Conservation (phyloP, 2,888 invertebrate genomes). For the Dolichomitus sp. region DNA sequence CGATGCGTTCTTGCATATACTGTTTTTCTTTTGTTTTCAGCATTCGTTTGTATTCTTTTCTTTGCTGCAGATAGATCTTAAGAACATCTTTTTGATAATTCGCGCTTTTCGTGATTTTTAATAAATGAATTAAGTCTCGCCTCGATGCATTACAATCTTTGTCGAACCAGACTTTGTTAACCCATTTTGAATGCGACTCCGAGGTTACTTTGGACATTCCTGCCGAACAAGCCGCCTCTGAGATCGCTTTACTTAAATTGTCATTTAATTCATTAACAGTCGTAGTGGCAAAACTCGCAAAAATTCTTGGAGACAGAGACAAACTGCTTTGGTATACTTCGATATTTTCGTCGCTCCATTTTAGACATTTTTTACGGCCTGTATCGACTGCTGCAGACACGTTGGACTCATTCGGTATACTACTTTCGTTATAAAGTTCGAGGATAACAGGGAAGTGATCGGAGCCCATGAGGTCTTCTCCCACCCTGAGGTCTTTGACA, state of each 20-base stretch:
- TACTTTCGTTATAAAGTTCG: neutral
- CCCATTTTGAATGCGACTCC: neutral
- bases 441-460: constrained; percentile 6
- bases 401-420: neutral
- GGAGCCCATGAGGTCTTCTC: neutral
- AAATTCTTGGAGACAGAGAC: neutral
- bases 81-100: neutral
- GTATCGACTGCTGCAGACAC: neutral
- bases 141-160: neutral
- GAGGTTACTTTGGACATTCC: neutral
- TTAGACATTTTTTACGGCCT: neutral
- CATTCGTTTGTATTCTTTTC: neutral
- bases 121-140: neutral
- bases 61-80: neutral
- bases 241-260: neutral
- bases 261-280: neutral
- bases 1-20: neutral
- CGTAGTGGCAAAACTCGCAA: neutral
- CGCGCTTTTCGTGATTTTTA: neutral
- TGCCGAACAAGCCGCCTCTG: neutral
- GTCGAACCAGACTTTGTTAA: constrained; percentile 26
- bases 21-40: neutral
- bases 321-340: neutral
- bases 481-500: neutral
- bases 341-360: neutral